A percentile compares a stretch with the other conserved stretches of the same genome.
phyloP scores from a whole-genome alignment of 2,888 invertebrate genomes.

The Hyposoter dolosus region DNA sequence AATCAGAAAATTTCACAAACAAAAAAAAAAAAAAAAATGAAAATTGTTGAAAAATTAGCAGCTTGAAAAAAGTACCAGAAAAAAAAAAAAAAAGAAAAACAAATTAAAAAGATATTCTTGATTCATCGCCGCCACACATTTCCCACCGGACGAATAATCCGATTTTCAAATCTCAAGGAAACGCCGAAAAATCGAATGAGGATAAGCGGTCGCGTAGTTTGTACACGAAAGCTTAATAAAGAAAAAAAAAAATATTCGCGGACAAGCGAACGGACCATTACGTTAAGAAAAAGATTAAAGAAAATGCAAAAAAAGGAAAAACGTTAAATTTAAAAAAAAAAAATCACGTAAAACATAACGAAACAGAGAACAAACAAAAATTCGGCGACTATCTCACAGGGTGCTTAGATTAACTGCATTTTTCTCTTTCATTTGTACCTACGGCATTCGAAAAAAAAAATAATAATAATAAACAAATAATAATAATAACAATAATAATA shows the following conservation, averaged over 20 bases:
- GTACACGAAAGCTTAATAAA: slow-evolving; percentile 30
- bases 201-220: slow-evolving; percentile 31
- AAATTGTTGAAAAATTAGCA: not conserved
- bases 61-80: not conserved
- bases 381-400: slow-evolving; percentile 59
- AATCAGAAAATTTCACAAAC: not conserved
- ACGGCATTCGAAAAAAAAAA: slow-evolving; percentile 32
- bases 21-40: not conserved
- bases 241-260: slow-evolving; percentile 30
- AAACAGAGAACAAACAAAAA: slow-evolving; percentile 25
- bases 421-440: slow-evolving; percentile 26
- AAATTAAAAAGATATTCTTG: not conserved
- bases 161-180: slow-evolving; percentile 20
- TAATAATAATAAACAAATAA: slow-evolving; percentile 20
- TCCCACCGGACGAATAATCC: not conserved
- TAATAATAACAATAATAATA: slow-evolving; percentile 30
- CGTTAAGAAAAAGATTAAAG: slow-evolving; percentile 51
- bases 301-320: slow-evolving; percentile 15
- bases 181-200: slow-evolving; percentile 41
- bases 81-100: not conserved
- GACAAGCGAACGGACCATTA: slow-evolving; percentile 57
- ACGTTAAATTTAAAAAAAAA: slow-evolving; percentile 17
- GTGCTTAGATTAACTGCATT: slow-evolving; percentile 52
- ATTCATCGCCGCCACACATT: not conserved
- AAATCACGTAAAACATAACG: slow-evolving; percentile 28